phyloP scores from a whole-genome alignment of 2,113 vertebrate species.

The Thinocorus orbignyianus region DNA sequence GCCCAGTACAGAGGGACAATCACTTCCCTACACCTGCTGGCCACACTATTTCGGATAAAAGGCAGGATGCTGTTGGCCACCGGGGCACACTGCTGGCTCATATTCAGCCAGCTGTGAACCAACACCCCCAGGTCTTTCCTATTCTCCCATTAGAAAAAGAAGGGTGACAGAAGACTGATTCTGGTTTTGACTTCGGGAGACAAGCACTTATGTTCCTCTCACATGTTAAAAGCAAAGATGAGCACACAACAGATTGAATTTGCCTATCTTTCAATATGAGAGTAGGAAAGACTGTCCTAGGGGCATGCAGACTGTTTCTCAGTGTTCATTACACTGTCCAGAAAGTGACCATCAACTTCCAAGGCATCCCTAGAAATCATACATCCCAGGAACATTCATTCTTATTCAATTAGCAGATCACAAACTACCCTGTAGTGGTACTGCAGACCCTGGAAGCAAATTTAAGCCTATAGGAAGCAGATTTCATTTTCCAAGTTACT shows the following conservation, averaged over 20 bases:
- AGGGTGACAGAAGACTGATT: background rate
- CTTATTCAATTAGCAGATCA: background rate
- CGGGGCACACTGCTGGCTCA: background rate
- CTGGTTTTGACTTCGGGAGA: background rate
- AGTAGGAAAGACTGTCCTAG: background rate
- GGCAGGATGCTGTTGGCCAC: background rate
- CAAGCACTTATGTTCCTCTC: background rate
- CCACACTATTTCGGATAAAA: background rate
- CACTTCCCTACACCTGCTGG: background rate
- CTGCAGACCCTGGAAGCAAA: background rate
- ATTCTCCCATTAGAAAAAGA: background rate
- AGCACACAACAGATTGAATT: background rate
- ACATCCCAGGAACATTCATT: background rate
- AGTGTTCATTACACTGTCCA: background rate
- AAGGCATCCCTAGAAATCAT: background rate
- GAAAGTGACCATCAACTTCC: background rate
- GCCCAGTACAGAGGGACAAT: background rate
- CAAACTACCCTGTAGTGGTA: background rate
- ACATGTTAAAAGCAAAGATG: background rate
- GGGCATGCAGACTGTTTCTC: background rate
- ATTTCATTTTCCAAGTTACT: background rate
- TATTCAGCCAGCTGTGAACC: background rate
- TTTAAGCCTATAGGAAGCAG: background rate
- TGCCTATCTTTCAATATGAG: background rate
- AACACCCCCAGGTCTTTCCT: background rate